phyloP scores from a whole-genome alignment of 1,140 invertebrate genomes.

The Chionoecetes opilio region DNA sequence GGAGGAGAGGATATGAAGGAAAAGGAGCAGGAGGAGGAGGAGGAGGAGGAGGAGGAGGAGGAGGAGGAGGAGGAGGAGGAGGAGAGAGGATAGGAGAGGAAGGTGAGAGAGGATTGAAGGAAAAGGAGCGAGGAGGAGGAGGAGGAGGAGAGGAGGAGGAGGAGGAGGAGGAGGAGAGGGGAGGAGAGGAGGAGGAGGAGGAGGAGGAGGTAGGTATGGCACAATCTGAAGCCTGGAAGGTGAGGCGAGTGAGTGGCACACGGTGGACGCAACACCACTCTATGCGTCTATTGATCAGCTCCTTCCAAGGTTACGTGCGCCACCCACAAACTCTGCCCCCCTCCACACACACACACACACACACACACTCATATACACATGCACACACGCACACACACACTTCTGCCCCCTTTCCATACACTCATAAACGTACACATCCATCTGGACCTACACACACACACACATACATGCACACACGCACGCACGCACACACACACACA shows the following conservation, averaged over 20 bases:
- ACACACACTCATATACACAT: neutral
- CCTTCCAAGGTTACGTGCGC: conserved; percentile 39
- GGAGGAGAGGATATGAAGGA: no score
- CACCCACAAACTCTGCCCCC: conserved; percentile 41
- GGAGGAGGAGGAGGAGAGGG: no score
- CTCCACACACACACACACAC: neutral
- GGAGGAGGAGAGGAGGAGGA: no score
- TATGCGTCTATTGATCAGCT: conserved; percentile 43
- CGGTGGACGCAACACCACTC: neutral
- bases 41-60: no score
- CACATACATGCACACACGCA: conserved; percentile 41
- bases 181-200: no score
- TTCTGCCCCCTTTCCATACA: no score
- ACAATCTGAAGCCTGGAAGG: neutral
- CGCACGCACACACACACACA: conserved; percentile 12
- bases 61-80: no score
- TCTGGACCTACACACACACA: neutral
- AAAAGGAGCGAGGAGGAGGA: no score
- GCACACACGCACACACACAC: conserved; percentile 31
- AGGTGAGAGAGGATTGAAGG: no score
- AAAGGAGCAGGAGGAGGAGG: no score
- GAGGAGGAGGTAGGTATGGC: neutral
- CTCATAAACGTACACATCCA: neutral
- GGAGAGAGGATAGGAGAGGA: neutral
- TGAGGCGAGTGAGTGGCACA: neutral